phyloP scores from a whole-genome alignment of 2,888 invertebrate species.

The Sesia bembeciformis region DNA sequence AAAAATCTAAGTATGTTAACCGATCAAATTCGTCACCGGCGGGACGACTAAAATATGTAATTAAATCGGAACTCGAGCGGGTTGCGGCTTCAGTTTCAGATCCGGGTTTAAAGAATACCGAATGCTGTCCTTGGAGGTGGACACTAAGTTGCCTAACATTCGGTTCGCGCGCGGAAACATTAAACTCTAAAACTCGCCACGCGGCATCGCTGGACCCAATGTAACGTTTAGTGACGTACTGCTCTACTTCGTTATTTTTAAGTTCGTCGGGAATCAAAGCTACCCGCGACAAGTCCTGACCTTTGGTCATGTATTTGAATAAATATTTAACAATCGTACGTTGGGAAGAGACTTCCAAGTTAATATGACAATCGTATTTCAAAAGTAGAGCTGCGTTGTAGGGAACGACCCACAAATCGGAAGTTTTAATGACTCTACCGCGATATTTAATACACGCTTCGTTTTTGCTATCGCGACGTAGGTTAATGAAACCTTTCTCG shows the following conservation, averaged over 20 bases:
- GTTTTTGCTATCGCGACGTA: conserved; percentile 2
- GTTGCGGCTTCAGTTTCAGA: background rate
- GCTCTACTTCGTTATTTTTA: background rate
- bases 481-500: conserved; percentile 6
- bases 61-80: background rate
- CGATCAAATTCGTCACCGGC: conserved; percentile 4
- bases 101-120: background rate
- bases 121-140: background rate
- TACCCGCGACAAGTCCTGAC: conserved; percentile 2
- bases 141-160: conserved; percentile 1
- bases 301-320: conserved; percentile 6
- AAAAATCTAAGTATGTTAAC: conserved; percentile 6
- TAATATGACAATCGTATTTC: conserved; percentile 5
- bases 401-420: conserved; percentile 7
- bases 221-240: conserved; percentile 1
- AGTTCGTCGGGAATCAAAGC: background rate
- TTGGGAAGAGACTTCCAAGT: conserved; percentile 2
- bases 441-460: background rate
- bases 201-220: conserved; percentile 4
- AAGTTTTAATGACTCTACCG: background rate
- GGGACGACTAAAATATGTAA: conserved; percentile 2
- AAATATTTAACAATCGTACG: conserved; percentile 3
- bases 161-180: background rate
- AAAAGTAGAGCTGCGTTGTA: conserved; percentile 6
- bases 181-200: conserved; percentile 2